These are phyloP conservation scores for Acholoe squamosa DNA, from an alignment of 2,888 invertebrate species.

Conservation along the genomic window DNA sequence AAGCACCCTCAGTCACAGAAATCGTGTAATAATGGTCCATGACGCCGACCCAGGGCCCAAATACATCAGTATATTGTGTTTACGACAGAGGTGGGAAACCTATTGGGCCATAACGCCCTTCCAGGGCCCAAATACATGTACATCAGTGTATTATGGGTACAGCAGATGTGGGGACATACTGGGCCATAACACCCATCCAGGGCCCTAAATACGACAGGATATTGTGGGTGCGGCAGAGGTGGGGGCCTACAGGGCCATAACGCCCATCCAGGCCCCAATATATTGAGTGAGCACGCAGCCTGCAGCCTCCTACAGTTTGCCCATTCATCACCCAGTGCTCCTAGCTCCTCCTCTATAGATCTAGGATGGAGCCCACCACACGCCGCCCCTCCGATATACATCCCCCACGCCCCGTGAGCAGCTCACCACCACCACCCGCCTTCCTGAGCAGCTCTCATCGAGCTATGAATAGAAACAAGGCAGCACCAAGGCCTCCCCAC, in stretches of 20 bases:
- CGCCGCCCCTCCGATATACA: conserved; percentile 10
- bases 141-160: no score
- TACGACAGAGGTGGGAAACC: no score
- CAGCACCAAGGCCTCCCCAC: conserved; percentile 27
- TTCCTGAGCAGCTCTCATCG: not conserved
- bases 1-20: no score
- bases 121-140: no score
- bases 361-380: not conserved
- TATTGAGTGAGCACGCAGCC: not conserved
- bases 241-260: no score
- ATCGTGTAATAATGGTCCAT: no score
- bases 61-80: no score
- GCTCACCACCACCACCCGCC: not conserved
- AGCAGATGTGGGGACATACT: no score
- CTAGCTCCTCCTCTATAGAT: not conserved
- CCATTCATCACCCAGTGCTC: not conserved
- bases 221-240: not conserved
- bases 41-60: no score
- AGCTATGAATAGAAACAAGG: not conserved
- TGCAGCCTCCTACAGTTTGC: not conserved
- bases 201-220: not conserved
- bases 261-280: not conserved
- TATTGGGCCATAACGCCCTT: no score
- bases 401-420: not conserved
- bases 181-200: no score